Conservation (phyloP, 1,140 invertebrate species). For the Meloidogyne exigua region DNA sequence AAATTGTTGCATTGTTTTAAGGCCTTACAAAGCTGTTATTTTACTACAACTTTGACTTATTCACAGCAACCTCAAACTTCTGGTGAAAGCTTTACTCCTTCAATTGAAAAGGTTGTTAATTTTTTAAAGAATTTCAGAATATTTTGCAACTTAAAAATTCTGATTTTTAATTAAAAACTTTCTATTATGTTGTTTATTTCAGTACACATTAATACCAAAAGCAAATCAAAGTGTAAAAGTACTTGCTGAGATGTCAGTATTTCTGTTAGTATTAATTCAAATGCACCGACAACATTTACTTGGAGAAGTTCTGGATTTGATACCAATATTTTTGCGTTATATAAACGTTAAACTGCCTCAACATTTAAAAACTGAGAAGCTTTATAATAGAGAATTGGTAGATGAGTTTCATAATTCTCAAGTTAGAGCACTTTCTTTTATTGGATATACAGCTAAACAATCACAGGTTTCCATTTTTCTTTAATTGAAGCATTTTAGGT, state of each 20-base stretch:
- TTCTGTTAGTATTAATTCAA: slow-evolving; percentile 33
- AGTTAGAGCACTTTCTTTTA: slow-evolving; percentile 42
- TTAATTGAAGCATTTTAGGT: neutral
- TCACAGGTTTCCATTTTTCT: slow-evolving; percentile 11
- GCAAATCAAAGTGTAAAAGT: slow-evolving; percentile 45
- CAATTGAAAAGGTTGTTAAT: neutral
- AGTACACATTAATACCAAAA: slow-evolving; percentile 44
- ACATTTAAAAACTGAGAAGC: slow-evolving; percentile 18
- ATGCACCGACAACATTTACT: slow-evolving; percentile 37
- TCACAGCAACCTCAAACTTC: neutral
- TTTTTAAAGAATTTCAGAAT: too few species aligned
- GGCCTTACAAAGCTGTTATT: slow-evolving; percentile 20
- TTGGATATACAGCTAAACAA: slow-evolving; percentile 39
- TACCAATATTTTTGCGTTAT: slow-evolving; percentile 43
- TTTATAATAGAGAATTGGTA: slow-evolving; percentile 42
- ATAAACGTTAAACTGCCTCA: slow-evolving; percentile 27
- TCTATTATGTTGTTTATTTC: slow-evolving; percentile 14
- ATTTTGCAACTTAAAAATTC: too few species aligned
- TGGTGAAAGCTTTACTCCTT: neutral
- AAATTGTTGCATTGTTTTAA: neutral
- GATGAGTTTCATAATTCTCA: slow-evolving; percentile 47
- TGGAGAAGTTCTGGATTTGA: slow-evolving; percentile 29
- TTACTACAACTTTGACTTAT: slow-evolving; percentile 17
- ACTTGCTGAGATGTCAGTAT: slow-evolving; percentile 39
- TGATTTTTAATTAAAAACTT: too few species aligned